Evolutionary conservation across 2,888 invertebrate species (phyloP), one percentile per base, ranked within the genome.

Genomic region (Drosophila borborema): DNA sequence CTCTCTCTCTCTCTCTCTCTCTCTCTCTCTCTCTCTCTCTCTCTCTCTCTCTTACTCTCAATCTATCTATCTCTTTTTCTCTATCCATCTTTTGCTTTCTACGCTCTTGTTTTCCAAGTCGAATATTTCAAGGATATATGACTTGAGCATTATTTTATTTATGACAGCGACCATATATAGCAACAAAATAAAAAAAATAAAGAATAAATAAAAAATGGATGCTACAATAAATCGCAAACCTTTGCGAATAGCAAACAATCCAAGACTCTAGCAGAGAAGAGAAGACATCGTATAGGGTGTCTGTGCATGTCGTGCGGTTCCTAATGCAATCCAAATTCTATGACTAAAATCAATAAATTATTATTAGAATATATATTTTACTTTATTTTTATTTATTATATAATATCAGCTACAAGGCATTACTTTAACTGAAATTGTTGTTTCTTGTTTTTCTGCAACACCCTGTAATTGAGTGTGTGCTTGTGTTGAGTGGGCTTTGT

Each of bases 121-220:
- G 34, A 51, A 41, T 55, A 53, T 54, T 68, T 65, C 46, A 54
- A 45, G 28, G 53, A 60, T 64, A 56, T 71, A 65, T 69, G 53
- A 48, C 46, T 81, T 46, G 51, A 59, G 64, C 70, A 64, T 82
- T 53, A 60, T 56, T 66, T 77, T 86, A 74, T 80, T 77, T 74
- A 81, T 81, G 80, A 59, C 64, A 66, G 45, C 53, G 31, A 23
- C 53, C 31, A 58, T 51, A 75, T 41, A 16, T 16, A 59, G 36
- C 53, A 62, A 64, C 36, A 49, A 58, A 53, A 54, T 20, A 20
- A 1, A 18, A 62, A 18, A 23, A 48, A 49, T 2, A 23, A 28
- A 28, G 5, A 2, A 28, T 4, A 28, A 28, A 41, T 38, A 7
- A 14, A 28, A 55, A 68, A 69, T 54, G 31, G 36, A 48, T 62